Base-by-base conservation (phyloP, 2,888 invertebrate species). In the Napeogenes inachia region DNA sequence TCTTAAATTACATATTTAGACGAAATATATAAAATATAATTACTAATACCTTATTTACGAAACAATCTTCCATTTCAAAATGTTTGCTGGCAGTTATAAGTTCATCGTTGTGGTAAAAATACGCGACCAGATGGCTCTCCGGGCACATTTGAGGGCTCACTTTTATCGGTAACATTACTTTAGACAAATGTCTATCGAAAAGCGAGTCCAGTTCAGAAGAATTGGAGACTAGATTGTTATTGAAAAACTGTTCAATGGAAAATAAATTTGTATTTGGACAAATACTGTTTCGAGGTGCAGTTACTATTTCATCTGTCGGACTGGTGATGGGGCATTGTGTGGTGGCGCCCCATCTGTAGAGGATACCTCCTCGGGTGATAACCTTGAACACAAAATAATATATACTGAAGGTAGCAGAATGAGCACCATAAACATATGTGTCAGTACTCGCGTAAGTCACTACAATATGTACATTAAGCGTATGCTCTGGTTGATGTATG, bases 31-130 rank as follows among this genome's bases (percentile, higher is more conserved):
- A 38, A 46, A 2, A 45, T 32, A 45, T 13, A 38, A 4, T 33
- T 13, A 21, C 2, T 35, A 21, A 13, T 73, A 93, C 93, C 87
- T 92, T 90, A 74, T 93, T 92, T 12, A 79, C 84, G 71, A 93
- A 92, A 73, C 93, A 93, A 45, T 91, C 90, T 4, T 91, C 86
- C 71, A 93, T 87, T 21, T 88, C 84, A 62, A 93, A 87, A 71
- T 87, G 84, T 64, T 91, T 87, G 68, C 85, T 89, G 4, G 92
- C 92, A 53, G 92, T 92, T 10, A 93, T 86, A 2, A 92, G 78
- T 70, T 93, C 92, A 0, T 91, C 91, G 50, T 92, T 89, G 30
- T 87, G 79, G 62, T 92, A 85, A 73, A 92, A 92, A 68, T 92
- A 93, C 0, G 93, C 91, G 0, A 93, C 80, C 62, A 92, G 65